phyloP scores from a whole-genome alignment of 2,888 invertebrate genomes.

The Chloroclysta siterata region DNA sequence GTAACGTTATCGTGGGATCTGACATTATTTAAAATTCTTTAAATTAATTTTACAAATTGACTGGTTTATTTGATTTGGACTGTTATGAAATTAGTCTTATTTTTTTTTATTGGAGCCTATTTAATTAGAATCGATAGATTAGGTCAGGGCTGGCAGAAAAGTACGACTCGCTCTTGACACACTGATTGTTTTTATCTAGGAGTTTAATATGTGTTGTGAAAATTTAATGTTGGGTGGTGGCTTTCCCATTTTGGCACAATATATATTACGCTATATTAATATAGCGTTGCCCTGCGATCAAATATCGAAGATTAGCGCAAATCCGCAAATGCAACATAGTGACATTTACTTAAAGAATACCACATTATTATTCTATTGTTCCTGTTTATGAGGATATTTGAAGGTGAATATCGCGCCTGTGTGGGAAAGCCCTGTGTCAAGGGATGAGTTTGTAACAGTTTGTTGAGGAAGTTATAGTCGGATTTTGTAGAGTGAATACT shows the following conservation, averaged over 20 bases:
- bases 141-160: conserved; percentile 60
- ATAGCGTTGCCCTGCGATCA: too few species aligned
- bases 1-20: conserved; percentile 55
- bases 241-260: neutral
- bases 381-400: neutral
- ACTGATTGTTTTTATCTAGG: conserved; percentile 68
- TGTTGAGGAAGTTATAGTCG: conserved; percentile 56
- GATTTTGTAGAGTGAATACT: conserved; percentile 70
- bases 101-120: conserved; percentile 62
- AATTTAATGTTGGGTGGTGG: conserved; percentile 71
- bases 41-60: conserved; percentile 45
- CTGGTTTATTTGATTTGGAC: conserved; percentile 50
- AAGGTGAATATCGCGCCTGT: neutral
- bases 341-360: too few species aligned
- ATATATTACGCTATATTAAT: neutral
- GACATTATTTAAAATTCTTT: conserved; percentile 50
- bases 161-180: conserved; percentile 56
- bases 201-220: conserved; percentile 74
- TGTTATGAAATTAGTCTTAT: conserved; percentile 60
- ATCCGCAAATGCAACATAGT: too few species aligned
- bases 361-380: too few species aligned
- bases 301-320: too few species aligned
- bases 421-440: conserved; percentile 50
- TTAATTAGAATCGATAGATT: conserved; percentile 62
- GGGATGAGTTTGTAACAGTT: conserved; percentile 44